These are phyloP conservation scores for Idaea aversata DNA, from an alignment of 2,888 invertebrate species.

Conservation along the genomic window DNA sequence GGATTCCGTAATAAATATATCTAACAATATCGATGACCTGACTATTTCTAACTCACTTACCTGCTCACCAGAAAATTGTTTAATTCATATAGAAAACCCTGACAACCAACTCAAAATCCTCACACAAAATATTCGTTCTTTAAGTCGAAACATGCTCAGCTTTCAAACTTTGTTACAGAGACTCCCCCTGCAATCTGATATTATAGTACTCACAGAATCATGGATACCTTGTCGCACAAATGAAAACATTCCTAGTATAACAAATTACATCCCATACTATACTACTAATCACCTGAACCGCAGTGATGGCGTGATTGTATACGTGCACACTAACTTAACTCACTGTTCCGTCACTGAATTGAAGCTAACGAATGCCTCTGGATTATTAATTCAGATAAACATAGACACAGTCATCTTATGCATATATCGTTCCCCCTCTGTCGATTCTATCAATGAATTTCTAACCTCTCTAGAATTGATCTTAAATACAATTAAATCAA, in stretches of 20 bases:
- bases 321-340: background rate
- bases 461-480: background rate
- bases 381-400: slow-evolving; percentile 9
- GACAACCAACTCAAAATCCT: no score
- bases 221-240: no score
- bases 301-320: slow-evolving; percentile 15
- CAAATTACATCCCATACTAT: slow-evolving; percentile 7
- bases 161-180: no score
- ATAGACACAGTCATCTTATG: slow-evolving; percentile 3
- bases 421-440: slow-evolving; percentile 8
- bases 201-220: no score
- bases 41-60: no score
- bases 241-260: no score
- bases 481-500: background rate
- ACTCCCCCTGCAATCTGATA: no score
- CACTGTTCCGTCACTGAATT: slow-evolving; percentile 7
- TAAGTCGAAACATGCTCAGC: no score
- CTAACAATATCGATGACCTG: no score
- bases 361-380: slow-evolving; percentile 7
- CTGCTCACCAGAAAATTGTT: no score
- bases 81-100: no score
- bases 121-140: slow-evolving; percentile 1
- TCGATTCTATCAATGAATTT: slow-evolving; percentile 5
- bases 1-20: no score
- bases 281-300: slow-evolving; percentile 11